Evolutionary conservation across 2,113 vertebrate species (phyloP).

Genomic region (Lampris megalopsis): DNA sequence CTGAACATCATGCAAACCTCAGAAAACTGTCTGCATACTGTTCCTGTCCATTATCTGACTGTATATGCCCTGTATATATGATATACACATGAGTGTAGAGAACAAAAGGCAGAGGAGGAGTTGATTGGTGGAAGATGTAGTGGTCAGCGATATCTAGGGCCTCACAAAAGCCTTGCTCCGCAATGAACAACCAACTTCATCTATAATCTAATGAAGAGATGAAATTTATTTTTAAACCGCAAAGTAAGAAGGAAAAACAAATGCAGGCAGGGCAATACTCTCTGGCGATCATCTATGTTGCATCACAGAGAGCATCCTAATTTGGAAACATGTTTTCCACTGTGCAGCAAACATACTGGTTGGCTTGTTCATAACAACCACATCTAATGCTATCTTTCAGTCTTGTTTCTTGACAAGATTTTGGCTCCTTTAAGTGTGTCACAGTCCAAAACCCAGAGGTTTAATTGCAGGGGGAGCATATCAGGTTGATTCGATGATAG

Average conservation of each 20-base stretch:
- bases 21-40: neutral
- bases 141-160: conserved; percentile 23
- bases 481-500: neutral
- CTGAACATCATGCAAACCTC: neutral
- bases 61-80: no score
- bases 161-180: conserved; percentile 21
- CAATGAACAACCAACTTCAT: conserved; percentile 34
- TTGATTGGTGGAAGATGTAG: conserved; percentile 41
- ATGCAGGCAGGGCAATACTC: conserved; percentile 1
- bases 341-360: neutral
- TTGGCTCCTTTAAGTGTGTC: no score
- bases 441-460: neutral
- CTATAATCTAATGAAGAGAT: conserved; percentile 27
- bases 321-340: neutral
- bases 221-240: no score
- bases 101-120: conserved; percentile 25
- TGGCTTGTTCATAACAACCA: no score
- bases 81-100: neutral
- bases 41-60: no score
- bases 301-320: neutral
- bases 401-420: no score
- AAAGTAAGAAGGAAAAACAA: no score
- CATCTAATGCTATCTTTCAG: no score
- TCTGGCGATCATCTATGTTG: neutral
- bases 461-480: neutral